A percentile compares a stretch with the other conserved stretches of the same genome.
Conservation (phyloP, 2,888 invertebrate genomes). For the Myathropa florea region DNA sequence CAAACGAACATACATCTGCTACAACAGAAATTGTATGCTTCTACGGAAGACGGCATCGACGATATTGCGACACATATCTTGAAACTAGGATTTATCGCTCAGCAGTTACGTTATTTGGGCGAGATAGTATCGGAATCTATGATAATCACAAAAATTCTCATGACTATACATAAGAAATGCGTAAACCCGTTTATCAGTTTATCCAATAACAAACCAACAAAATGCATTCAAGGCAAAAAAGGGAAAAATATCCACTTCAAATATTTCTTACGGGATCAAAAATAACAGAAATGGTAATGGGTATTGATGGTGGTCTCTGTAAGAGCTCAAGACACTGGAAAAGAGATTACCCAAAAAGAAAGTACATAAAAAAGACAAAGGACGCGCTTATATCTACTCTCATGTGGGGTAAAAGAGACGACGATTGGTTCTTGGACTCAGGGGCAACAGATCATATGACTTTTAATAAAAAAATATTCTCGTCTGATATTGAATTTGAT, state of each 20-base stretch:
- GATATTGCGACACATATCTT: constrained; percentile 59
- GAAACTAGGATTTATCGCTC: constrained; percentile 31
- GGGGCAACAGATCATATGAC: constrained; percentile 30
- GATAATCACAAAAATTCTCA: constrained; percentile 71
- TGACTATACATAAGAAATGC: constrained; percentile 71
- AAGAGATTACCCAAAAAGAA: constrained; percentile 49
- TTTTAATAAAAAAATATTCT: constrained; percentile 7
- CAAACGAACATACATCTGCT: constrained; percentile 74
- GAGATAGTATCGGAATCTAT: constrained; percentile 63
- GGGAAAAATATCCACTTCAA: constrained; percentile 2
- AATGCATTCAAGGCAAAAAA: constrained; percentile 18
- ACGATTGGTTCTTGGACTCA: constrained; percentile 23
- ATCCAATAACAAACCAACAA: no score
- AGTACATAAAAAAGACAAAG: constrained; percentile 7
- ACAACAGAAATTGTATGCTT: constrained; percentile 73
- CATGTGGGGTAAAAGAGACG: background rate
- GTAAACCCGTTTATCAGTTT: constrained; percentile 67
- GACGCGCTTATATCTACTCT: constrained; percentile 21
- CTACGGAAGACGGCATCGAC: constrained; percentile 41
- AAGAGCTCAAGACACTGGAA: constrained; percentile 63
- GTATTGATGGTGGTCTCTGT: constrained; percentile 20
- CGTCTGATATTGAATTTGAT: background rate
- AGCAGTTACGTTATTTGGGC: constrained; percentile 53
- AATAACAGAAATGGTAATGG: background rate
- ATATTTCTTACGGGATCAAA: background rate